Percentiles rank a stretch among this genome's conserved stretches.
These are phyloP conservation scores for Aphis gossypii DNA, from an alignment of 1,140 invertebrate species.

Conservation along the genomic window DNA sequence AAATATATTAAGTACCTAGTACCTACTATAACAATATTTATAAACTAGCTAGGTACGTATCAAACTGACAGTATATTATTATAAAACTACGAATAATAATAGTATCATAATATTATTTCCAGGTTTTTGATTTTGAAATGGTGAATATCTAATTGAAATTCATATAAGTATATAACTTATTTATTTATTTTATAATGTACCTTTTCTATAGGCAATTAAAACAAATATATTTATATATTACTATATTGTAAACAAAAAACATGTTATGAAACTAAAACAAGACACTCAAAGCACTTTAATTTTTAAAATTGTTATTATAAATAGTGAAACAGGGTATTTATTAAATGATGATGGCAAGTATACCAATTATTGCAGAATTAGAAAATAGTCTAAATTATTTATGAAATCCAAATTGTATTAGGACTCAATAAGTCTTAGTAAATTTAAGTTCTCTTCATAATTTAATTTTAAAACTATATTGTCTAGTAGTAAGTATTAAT, in stretches of 20 bases:
- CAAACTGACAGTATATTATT: background rate
- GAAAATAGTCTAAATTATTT: background rate
- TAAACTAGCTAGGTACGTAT: background rate
- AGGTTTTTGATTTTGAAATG: background rate
- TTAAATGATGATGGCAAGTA: background rate
- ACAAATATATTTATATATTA: background rate
- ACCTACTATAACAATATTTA: background rate
- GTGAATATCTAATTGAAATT: background rate
- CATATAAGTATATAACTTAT: background rate
- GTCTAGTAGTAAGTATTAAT: background rate
- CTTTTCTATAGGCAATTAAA: background rate
- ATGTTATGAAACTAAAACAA: background rate
- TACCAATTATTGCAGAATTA: background rate
- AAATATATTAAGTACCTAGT: background rate
- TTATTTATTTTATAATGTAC: background rate
- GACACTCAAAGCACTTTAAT: background rate
- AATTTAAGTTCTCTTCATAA: background rate
- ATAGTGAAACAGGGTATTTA: background rate
- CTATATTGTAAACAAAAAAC: background rate
- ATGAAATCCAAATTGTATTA: background rate
- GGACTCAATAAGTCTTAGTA: background rate
- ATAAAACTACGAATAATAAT: background rate
- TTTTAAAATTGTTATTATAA: background rate
- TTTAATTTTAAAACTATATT: background rate
- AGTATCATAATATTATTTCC: background rate